Conservation (phyloP, 2,888 invertebrate species). For the Athalia cordata region DNA sequence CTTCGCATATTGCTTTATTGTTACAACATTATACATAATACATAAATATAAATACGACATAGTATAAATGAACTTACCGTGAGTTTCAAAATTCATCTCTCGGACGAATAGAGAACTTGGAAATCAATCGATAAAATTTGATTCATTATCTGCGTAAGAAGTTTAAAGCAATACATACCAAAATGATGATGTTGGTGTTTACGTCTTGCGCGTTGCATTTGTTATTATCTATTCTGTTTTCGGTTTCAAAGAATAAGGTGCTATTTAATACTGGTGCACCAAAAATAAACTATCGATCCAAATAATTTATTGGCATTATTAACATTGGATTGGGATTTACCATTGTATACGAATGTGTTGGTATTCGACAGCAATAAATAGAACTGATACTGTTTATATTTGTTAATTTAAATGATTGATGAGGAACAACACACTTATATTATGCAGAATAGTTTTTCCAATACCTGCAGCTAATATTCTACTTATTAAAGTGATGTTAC, state of each 20-base stretch:
- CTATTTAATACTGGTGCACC: conserved; percentile 39
- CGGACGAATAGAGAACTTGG: conserved; percentile 38
- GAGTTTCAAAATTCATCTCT: conserved; percentile 49
- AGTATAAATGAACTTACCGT: conserved; percentile 54
- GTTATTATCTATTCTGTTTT: background rate
- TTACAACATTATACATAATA: conserved; percentile 56
- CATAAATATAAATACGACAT: conserved; percentile 46
- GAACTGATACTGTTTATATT: conserved; percentile 25
- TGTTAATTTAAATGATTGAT: background rate
- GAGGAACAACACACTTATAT: background rate
- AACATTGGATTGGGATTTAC: conserved; percentile 11
- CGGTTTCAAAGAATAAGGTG: background rate
- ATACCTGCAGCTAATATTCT: background rate
- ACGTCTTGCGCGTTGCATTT: conserved; percentile 9
- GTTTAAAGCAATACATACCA: conserved; percentile 13
- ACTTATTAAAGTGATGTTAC: conserved; percentile 1
- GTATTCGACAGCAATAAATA: conserved; percentile 41
- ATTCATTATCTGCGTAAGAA: conserved; percentile 5
- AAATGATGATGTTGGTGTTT: background rate
- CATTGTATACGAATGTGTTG: background rate
- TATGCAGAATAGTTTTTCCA: background rate
- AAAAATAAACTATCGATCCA: conserved; percentile 11
- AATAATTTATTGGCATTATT: conserved; percentile 36
- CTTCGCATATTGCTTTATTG: conserved; percentile 64
- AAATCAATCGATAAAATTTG: conserved; percentile 19